Percentiles rank a stretch among this genome's conserved stretches.
Evolutionary conservation across 2,797 vertebrate species (phyloP).

Genomic region (Psittacula echo): DNA sequence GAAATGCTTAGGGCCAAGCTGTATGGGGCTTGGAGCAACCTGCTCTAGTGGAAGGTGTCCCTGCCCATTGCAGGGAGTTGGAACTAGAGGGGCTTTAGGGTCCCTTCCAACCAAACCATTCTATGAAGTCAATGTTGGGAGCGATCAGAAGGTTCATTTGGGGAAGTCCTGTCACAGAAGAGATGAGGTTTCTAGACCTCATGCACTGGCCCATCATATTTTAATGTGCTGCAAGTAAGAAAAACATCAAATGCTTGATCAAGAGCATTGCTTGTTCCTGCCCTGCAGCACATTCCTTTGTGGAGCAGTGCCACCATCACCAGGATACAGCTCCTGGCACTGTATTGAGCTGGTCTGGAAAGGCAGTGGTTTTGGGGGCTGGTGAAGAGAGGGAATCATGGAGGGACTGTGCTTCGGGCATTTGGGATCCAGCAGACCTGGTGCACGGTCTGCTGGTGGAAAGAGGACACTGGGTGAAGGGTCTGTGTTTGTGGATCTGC

Average conservation of each 20-base stretch:
- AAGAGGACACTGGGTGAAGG: background rate
- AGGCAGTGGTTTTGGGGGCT: background rate
- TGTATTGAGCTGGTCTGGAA: background rate
- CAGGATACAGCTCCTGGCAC: background rate
- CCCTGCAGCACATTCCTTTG: background rate
- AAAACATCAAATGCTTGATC: rapidly evolving
- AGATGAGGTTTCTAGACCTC: background rate
- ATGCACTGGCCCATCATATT: background rate
- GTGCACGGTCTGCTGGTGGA: background rate
- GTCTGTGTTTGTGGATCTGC: background rate
- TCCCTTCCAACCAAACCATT: background rate
- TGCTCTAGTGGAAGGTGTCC: background rate
- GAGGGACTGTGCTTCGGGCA: background rate
- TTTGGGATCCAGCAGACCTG: background rate
- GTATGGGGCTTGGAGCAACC: background rate
- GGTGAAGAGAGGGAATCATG: background rate
- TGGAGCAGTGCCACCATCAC: background rate
- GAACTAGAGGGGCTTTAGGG: background rate
- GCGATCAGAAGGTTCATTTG: background rate
- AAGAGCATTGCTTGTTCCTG: background rate
- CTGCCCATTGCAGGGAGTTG: background rate
- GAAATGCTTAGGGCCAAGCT: background rate
- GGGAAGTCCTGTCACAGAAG: background rate
- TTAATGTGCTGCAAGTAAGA: background rate
- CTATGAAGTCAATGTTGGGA: background rate